Evolutionary conservation across 2,797 vertebrate genomes (phyloP), one percentile per base, ranked within the genome.

Genomic region (Margarornis squamiger): DNA sequence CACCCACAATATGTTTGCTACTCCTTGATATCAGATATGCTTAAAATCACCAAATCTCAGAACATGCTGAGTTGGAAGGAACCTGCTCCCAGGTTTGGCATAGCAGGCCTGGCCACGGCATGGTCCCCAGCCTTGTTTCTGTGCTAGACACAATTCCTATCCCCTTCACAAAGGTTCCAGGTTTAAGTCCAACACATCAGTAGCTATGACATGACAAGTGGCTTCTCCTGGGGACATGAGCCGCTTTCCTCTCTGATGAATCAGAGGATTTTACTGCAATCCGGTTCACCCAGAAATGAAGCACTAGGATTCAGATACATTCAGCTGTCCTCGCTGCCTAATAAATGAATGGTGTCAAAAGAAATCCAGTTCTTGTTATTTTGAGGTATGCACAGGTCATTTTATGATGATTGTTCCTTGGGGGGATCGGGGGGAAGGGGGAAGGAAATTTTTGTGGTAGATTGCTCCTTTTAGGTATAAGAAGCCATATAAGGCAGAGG

Each of bases 301-400:
- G 54, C 67, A 45, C 67, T 45, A 71, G 78, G 82, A 91, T 88
- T 93, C 68, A 68, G 72, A 80, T 10, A 52, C 12, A 2, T 86
- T 94, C 82, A 85, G 61, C 55, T 93, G 85, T 54, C 71, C 77
- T 84, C 12, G 0, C 77, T 75, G 76, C 51, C 78, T 85, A 94
- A 89, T 70, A 94, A 94, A 96, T 83, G 82, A 95, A 71, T 38
- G 30, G 73, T 96, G 92, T 61, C 92, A 83, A 86, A 95, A 88
- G 88, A 78, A 93, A 89, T 78, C 22, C 77, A 81, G 58, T 84
- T 92, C 92, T 30, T 66, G 67, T 78, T 92, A 91, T 78, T 89
- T 77, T 81, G 83, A 89, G 58, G 68, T 71, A 93, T 94, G n/a
- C 67, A 72, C 62, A 76, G 79, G 94, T 95, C 83, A 90, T 34